A percentile compares a stretch with the other conserved stretches of the same genome.
phyloP scores from a whole-genome alignment of 2,888 invertebrate genomes.

The Liodrosophila aerea region DNA sequence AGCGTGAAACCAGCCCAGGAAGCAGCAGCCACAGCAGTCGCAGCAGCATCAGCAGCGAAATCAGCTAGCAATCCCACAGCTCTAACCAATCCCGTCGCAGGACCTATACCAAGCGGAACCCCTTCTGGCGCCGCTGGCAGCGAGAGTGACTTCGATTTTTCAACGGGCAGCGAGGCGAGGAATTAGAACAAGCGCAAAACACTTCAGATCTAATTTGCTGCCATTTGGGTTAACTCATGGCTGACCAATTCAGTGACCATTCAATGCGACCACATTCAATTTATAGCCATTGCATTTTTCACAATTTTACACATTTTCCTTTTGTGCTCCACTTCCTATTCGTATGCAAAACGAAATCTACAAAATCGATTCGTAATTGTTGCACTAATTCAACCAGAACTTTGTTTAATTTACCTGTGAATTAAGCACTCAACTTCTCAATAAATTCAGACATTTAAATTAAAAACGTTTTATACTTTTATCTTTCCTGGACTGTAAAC shows the following conservation, averaged over 20 bases:
- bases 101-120: too few relatives aligned
- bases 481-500: too few relatives aligned
- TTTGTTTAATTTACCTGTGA: background rate
- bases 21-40: slow-evolving; percentile 31
- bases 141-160: slow-evolving; percentile 83
- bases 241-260: slow-evolving; percentile 32
- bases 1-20: slow-evolving; percentile 65
- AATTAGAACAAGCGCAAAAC: slow-evolving; percentile 73
- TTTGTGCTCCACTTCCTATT: background rate
- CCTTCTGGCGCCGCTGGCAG: slow-evolving; percentile 49
- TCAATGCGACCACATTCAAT: slow-evolving; percentile 63
- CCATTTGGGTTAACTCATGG: slow-evolving; percentile 70
- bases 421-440: too few relatives aligned
- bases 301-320: background rate
- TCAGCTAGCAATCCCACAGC: slow-evolving; percentile 17
- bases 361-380: too few relatives aligned
- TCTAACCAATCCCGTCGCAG: too few relatives aligned
- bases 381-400: background rate
- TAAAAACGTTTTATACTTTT: too few relatives aligned
- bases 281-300: slow-evolving; percentile 44
- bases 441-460: too few relatives aligned
- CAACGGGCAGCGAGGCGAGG: slow-evolving; percentile 75
- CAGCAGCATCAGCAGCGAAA: slow-evolving; percentile 28
- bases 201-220: slow-evolving; percentile 70
- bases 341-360: background rate